Evolutionary conservation across 2,113 vertebrate genomes (phyloP).

Genomic region (Abramis brama): DNA sequence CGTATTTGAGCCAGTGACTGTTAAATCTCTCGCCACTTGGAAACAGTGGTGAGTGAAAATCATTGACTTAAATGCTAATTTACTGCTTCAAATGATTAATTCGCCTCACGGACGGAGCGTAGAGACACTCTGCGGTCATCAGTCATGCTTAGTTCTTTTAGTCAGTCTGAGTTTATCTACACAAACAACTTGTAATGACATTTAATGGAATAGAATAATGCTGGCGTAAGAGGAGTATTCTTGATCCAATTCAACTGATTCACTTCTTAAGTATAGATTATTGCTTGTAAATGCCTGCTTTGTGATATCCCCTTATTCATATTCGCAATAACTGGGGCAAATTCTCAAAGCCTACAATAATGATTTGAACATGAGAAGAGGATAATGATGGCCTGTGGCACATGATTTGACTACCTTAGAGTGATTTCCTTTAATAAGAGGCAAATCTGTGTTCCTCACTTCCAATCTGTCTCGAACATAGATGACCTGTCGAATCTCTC

Average conservation of each 20-base stretch:
- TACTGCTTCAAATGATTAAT: constrained; percentile 48
- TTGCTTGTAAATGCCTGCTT: constrained; percentile 46
- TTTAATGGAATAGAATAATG: constrained; percentile 44
- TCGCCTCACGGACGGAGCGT: constrained; percentile 16
- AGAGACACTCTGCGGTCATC: constrained; percentile 47
- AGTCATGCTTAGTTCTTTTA: constrained; percentile 27
- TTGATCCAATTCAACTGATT: constrained; percentile 28
- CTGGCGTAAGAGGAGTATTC: not conserved
- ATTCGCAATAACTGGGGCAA: constrained; percentile 27
- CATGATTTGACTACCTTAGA: constrained; percentile 58
- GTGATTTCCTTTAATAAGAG: constrained; percentile 69
- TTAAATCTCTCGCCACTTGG: constrained; percentile 38
- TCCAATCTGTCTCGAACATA: constrained; percentile 58
- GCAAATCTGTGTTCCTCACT: constrained; percentile 66
- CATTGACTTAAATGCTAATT: constrained; percentile 55
- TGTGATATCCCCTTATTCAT: constrained; percentile 40
- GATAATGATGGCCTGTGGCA: constrained; percentile 65
- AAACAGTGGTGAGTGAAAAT: constrained; percentile 48
- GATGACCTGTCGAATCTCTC: constrained; percentile 67
- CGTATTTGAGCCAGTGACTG: constrained; percentile 37
- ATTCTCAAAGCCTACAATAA: constrained; percentile 53
- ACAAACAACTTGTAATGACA: constrained; percentile 47
- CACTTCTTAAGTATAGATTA: constrained; percentile 20
- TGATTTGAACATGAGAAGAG: constrained; percentile 62
- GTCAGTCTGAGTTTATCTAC: constrained; percentile 36